Conservation (phyloP, 2,113 vertebrate species). For the Zootoca vivipara region DNA sequence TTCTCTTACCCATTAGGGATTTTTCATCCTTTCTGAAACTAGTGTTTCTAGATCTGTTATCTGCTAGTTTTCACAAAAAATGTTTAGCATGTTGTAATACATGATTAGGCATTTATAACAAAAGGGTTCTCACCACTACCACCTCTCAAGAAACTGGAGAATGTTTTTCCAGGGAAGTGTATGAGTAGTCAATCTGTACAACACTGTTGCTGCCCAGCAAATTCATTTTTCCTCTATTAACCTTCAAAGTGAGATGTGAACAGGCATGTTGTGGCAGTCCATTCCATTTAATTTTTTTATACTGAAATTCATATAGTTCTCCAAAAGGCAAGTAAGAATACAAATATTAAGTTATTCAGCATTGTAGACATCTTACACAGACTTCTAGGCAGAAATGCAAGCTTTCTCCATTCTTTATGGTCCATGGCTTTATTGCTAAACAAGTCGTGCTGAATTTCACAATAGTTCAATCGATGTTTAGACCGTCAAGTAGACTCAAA, state of each 20-base stretch:
- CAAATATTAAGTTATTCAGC: not conserved
- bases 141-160: not conserved
- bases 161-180: not conserved
- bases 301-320: not conserved
- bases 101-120: not conserved
- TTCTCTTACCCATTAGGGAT: not conserved
- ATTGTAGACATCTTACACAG: not conserved
- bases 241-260: not conserved
- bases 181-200: not conserved
- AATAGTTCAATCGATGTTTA: not conserved
- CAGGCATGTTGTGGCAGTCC: not conserved
- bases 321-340: not conserved
- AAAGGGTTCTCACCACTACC: not conserved
- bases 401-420: not conserved
- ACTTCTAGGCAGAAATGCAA: not conserved
- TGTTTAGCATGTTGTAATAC: not conserved
- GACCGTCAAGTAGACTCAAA: not conserved
- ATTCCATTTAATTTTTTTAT: not conserved
- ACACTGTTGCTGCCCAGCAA: not conserved
- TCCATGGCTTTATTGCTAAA: not conserved
- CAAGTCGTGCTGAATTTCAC: not conserved
- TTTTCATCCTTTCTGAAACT: not conserved
- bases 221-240: not conserved
- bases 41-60: not conserved
- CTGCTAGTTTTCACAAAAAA: not conserved